These are phyloP conservation scores for Helicoverpa zea DNA, from an alignment of 1,140 invertebrate species.

Conservation along the genomic window DNA sequence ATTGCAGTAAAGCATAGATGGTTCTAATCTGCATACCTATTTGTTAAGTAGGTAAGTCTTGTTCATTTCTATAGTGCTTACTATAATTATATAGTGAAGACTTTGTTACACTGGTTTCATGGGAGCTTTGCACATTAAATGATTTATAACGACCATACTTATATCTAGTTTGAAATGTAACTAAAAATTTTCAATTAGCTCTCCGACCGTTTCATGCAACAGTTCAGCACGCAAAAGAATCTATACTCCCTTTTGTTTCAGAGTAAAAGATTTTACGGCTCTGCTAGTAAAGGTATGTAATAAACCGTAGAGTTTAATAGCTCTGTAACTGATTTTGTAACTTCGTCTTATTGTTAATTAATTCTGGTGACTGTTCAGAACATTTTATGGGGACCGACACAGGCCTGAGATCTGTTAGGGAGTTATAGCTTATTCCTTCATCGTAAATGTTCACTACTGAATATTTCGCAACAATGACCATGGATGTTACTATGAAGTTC, in stretches of 20 bases:
- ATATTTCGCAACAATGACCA: no score
- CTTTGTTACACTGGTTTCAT: no score
- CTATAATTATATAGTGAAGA: no score
- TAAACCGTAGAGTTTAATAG: conserved; percentile 33
- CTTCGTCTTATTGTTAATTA: conserved; percentile 25
- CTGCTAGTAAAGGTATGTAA: conserved; percentile 7
- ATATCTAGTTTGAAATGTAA: no score
- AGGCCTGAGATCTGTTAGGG: not conserved
- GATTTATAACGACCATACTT: no score
- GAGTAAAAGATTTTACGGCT: not conserved
- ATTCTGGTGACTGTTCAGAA: conserved; percentile 15
- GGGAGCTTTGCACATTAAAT: no score
- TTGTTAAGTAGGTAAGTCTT: no score
- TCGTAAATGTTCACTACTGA: not conserved
- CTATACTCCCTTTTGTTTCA: conserved; percentile 20
- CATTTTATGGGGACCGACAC: not conserved
- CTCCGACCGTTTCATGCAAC: not conserved
- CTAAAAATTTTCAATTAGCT: not conserved
- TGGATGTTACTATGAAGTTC: no score
- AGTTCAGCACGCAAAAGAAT: not conserved
- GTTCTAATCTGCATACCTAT: no score
- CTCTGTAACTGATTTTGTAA: conserved; percentile 26
- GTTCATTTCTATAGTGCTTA: no score
- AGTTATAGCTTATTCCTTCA: not conserved
- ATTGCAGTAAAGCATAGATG: not conserved